Conservation (phyloP, 2,113 vertebrate genomes). For the Mustelus asterias region DNA sequence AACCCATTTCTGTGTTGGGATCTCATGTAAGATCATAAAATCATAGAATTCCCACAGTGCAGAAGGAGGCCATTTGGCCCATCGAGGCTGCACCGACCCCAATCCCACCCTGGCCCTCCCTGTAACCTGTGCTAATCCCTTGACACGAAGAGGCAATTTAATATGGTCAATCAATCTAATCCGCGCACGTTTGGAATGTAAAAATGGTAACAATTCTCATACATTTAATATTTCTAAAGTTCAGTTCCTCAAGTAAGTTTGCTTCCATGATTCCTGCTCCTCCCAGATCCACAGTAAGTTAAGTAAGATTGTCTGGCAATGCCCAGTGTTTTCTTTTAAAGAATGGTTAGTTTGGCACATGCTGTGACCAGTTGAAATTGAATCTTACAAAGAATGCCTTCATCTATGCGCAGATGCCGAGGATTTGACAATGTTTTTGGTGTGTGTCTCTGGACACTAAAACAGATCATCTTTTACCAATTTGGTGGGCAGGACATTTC, state of each 20-base stretch:
- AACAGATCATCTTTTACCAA: no score
- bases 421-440: neutral
- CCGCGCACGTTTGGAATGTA: no score
- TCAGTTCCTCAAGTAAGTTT: neutral
- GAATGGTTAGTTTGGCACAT: neutral
- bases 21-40: neutral
- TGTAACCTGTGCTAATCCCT: no score
- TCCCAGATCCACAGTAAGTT: neutral
- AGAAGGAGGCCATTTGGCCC: no score
- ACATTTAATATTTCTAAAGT: neutral
- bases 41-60: neutral
- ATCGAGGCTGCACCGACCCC: no score
- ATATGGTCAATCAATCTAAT: no score
- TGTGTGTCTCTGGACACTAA: no score
- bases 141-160: no score
- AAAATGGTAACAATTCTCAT: neutral
- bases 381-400: neutral
- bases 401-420: no score
- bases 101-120: no score
- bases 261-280: neutral
- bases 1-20: neutral
- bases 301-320: neutral
- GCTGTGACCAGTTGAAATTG: neutral
- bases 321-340: neutral
- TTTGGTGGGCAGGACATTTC: no score